Conservation (phyloP, 2,888 invertebrate genomes). For the Tiliacea aurago region DNA sequence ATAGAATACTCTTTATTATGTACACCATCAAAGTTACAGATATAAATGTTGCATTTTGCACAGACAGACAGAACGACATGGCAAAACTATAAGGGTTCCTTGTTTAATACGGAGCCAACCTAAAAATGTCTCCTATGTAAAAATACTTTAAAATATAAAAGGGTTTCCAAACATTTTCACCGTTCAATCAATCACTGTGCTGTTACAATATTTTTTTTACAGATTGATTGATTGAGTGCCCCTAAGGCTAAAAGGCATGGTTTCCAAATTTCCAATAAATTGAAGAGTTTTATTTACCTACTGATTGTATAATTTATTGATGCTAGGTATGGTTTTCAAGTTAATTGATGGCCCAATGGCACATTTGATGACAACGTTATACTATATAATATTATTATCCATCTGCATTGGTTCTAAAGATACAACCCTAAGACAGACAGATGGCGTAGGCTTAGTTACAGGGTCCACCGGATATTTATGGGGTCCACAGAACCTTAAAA, state of each 20-base stretch:
- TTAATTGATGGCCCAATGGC: not conserved
- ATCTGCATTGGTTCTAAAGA: not conserved
- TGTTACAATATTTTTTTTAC: not conserved
- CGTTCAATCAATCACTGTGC: constrained; percentile 9
- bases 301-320: constrained; percentile 2
- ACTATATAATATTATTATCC: not conserved
- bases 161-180: not conserved
- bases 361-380: not conserved
- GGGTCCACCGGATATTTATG: not conserved
- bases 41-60: too few relatives aligned
- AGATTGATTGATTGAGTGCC: constrained; percentile 16
- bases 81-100: too few relatives aligned
- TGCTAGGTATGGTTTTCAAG: not conserved
- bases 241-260: constrained; percentile 6
- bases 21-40: too few relatives aligned
- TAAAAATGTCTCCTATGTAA: not conserved
- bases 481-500: too few relatives aligned
- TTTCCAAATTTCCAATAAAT: constrained; percentile 2
- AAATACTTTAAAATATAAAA: constrained; percentile 5
- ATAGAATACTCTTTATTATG: too few relatives aligned
- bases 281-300: not conserved
- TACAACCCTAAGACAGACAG: not conserved
- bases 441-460: not conserved
- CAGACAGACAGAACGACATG: too few relatives aligned
- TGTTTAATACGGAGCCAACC: too few relatives aligned